Evolutionary conservation across 2,888 invertebrate species (phyloP), one percentile per base, ranked within the genome.

Genomic region (Leptinotarsa juncta): DNA sequence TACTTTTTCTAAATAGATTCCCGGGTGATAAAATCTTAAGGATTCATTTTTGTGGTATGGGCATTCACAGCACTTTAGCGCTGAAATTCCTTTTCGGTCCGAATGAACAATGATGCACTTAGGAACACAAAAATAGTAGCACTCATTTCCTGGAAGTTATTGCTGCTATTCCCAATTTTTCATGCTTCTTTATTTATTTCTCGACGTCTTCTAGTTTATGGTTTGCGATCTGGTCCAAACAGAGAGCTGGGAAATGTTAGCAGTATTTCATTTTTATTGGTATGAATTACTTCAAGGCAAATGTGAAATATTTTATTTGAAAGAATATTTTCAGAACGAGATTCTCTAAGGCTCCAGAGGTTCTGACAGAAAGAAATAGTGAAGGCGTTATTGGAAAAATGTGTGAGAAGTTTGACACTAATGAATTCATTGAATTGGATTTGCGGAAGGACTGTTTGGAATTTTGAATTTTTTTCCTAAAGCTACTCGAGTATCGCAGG

Each of bases 101-200:
- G 20, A 57, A 57, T 57, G 23, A 57, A 57, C 23, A 51, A 51
- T 51, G 51, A 51, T n/a, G 51, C 51, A 57, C 57, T 57, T 12
- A 57, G 23, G 14, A 57, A 15, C 12, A 57, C 15, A 23, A 20
- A 23, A 57, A 23, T 57, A 15, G 14, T 23, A 57, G 55, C 55
- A 57, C 57, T 18, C 15, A 1, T 57, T 57, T 20, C 20, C 23
- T 26, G 57, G 10, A 23, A 57, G 26, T 57, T 57, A 57, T 57
- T 23, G 57, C 57, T 20, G 26, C 57, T 4, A 57, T 20, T 57
- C 10, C 12, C 2, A 20, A 14, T n/a, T 57, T 57, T 26, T 23
- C 23, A 14, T 57, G 12, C 16, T 26, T 23, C 26, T 23, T 51
- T n/a, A 57, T 57, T 57, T 15, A 57, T 57, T 57, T 23, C 57